These are phyloP conservation scores for Pygmarrhopalites habei DNA, from an alignment of 1,140 invertebrate genomes.

Conservation along the genomic window DNA sequence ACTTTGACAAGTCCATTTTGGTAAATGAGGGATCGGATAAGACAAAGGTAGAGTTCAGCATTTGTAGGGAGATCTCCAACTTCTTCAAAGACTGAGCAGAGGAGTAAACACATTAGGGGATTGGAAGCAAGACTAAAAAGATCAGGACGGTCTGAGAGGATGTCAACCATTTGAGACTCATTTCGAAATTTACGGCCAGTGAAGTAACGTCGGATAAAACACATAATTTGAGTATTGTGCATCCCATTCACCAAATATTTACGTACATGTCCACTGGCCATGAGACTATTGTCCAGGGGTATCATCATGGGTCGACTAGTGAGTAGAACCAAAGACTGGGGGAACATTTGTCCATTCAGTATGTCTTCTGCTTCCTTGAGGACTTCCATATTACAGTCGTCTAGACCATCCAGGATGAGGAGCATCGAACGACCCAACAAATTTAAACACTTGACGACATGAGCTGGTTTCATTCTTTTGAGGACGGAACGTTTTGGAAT, in stretches of 20 bases:
- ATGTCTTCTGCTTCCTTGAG: slow-evolving; percentile 49
- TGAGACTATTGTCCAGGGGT: slow-evolving; percentile 36
- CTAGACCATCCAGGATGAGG: slow-evolving; percentile 52
- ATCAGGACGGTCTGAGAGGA: slow-evolving; percentile 40
- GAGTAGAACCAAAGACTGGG: slow-evolving; percentile 50
- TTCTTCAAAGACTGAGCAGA: slow-evolving; percentile 49
- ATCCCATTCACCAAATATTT: slow-evolving; percentile 46
- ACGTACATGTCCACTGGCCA: slow-evolving; percentile 41
- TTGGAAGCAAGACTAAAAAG: slow-evolving; percentile 47
- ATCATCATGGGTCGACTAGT: slow-evolving; percentile 40
- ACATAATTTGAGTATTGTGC: slow-evolving; percentile 46
- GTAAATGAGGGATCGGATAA: slow-evolving; percentile 38
- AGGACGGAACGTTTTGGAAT: slow-evolving; percentile 45
- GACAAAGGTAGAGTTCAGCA: slow-evolving; percentile 35
- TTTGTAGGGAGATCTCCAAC: slow-evolving; percentile 37
- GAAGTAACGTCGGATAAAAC: slow-evolving; percentile 44
- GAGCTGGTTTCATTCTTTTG: slow-evolving; percentile 40
- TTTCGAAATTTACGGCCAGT: slow-evolving; percentile 45
- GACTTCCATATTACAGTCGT: slow-evolving; percentile 46
- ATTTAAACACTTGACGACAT: slow-evolving; percentile 44
- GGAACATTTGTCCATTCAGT: slow-evolving; percentile 51
- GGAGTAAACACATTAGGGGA: slow-evolving; percentile 51
- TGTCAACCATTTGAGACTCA: slow-evolving; percentile 37
- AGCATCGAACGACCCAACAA: slow-evolving; percentile 49
- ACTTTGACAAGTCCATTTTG: slow-evolving; percentile 32